Evolutionary conservation across 1,140 invertebrate genomes (phyloP), one percentile per base, ranked within the genome.

Genomic region (Leptonema lineaticorne): DNA sequence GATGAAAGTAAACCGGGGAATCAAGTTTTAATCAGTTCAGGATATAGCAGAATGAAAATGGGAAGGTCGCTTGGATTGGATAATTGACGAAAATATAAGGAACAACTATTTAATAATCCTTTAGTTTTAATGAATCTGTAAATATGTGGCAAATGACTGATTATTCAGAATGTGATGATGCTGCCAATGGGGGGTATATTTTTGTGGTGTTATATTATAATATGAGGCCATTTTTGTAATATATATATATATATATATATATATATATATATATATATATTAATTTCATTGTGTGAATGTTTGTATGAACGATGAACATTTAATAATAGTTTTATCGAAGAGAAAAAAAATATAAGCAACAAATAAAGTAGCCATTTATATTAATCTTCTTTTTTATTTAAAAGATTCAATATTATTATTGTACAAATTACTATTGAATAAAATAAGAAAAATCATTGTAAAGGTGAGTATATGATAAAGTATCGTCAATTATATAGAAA

Each of bases 21-120:
- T 59, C 75, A 81, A 72, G 78, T 84, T 33, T 78, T 78, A 70
- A 82, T 84, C 70, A 81, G 79, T 74, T 82, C 83, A 73, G 81
- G 83, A 57, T 83, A 83, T 74, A 83, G 82, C 75, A 82, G 81
- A 80, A 82, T 81, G 63, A 83, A 82, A 75, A 76, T 75, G 27
- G 81, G 81, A 64, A 77, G 81, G 78, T 74, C 76, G 58, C 71
- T 83, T 71, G 74, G 78, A 74, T 76, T 75, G 29, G 63, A 63
- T 27, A 62, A 70, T 29, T 70, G 66, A 73, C 33, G 64, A 66
- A 64, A 18, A 41, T 50, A 28, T 11, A 69, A 57, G 29, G 27
- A 65, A 60, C 58, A 33, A 63, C 63, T 72, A 72, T 72, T 69
- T 69, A 72, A 72, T 69, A 66, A 14, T 56, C 62, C 57, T 69